phyloP scores from a whole-genome alignment of 2,113 vertebrate species.

The Rana temporaria region DNA sequence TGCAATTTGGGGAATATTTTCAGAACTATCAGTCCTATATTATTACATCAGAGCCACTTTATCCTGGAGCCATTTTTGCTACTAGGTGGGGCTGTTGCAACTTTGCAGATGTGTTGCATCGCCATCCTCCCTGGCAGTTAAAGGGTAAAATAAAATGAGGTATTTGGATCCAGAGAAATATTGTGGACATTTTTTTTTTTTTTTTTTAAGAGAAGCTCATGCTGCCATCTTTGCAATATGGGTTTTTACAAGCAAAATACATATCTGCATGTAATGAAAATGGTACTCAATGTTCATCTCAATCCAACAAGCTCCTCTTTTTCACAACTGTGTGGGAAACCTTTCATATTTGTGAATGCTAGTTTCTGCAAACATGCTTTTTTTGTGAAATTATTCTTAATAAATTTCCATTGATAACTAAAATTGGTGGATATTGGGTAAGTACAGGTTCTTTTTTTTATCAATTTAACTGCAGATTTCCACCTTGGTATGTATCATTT shows the following conservation, averaged over 20 bases:
- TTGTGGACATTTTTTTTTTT: background rate
- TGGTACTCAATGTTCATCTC: background rate
- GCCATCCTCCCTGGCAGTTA: background rate
- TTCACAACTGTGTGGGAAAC: constrained; percentile 6
- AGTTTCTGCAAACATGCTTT: constrained; percentile 5
- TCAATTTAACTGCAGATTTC: constrained; percentile 22
- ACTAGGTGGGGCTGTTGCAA: background rate
- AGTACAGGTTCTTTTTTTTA: background rate
- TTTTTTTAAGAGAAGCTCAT: background rate
- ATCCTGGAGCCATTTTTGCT: background rate
- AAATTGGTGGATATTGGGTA: constrained; percentile 19
- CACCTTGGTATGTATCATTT: constrained; percentile 24
- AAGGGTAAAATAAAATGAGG: constrained; percentile 1
- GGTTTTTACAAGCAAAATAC: constrained; percentile 26
- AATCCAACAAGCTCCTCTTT: background rate
- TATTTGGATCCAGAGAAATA: background rate
- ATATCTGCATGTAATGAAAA: constrained; percentile 39
- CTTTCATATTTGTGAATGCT: constrained; percentile 7
- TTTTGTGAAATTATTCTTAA: background rate
- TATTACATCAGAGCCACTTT: background rate
- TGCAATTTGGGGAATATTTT: background rate
- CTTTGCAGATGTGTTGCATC: background rate
- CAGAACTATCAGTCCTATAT: background rate
- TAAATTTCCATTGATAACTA: background rate
- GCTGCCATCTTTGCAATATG: constrained; percentile 18